Conservation (phyloP, 2,113 vertebrate genomes). For the Caretta caretta region DNA sequence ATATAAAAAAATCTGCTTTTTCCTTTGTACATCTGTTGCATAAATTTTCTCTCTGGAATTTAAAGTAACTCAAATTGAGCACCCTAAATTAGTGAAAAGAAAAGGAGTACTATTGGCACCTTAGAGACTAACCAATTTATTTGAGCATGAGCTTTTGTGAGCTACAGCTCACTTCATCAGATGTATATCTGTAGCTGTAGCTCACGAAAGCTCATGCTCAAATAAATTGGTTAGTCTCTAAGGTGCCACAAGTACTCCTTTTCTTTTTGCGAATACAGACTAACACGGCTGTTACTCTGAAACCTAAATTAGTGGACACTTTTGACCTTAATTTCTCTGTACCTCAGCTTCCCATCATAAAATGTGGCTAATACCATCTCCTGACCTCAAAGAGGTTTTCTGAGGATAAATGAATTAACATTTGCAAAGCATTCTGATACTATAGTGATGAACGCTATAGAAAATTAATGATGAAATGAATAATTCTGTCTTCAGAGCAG, state of each 20-base stretch:
- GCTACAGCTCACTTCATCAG: too few species aligned
- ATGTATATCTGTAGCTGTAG: too few species aligned
- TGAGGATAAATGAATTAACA: background rate
- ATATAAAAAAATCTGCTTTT: background rate
- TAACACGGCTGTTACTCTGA: too few species aligned
- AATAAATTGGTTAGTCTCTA: too few species aligned
- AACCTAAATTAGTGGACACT: background rate
- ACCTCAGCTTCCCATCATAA: background rate
- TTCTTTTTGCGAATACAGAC: too few species aligned
- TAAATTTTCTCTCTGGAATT: background rate
- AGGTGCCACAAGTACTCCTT: too few species aligned
- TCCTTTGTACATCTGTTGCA: background rate
- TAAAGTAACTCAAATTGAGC: slow-evolving; percentile 11
- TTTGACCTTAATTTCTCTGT: background rate
- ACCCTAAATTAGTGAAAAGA: background rate
- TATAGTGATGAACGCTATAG: background rate
- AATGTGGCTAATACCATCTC: background rate
- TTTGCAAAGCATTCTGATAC: background rate
- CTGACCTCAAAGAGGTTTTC: background rate
- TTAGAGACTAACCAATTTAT: too few species aligned
- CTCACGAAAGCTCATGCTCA: too few species aligned
- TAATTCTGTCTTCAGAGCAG: background rate
- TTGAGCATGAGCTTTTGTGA: too few species aligned
- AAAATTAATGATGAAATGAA: background rate
- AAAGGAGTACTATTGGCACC: too few species aligned